A percentile compares a stretch with the other conserved stretches of the same genome.
Conservation (phyloP, 2,113 vertebrate species). For the Trichomycterus rosablanca region DNA sequence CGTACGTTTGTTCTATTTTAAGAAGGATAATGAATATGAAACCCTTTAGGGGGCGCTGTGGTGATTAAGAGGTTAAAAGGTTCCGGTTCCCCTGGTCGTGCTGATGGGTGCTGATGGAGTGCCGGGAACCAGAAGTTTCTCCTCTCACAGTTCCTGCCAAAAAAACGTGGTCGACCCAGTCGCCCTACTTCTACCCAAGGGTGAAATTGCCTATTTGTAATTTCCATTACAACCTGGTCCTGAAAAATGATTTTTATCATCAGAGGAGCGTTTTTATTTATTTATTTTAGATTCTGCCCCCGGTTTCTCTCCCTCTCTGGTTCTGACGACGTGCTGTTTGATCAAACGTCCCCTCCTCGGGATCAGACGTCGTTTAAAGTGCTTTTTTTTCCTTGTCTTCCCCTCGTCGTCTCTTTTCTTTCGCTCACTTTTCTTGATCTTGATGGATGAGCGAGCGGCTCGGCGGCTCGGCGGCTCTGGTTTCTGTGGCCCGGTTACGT, state of each 20-base stretch:
- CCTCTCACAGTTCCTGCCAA: slow-evolving; percentile 21
- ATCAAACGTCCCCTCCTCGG: slow-evolving; percentile 54
- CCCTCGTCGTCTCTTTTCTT: slow-evolving; percentile 45
- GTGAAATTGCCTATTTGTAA: slow-evolving; percentile 71
- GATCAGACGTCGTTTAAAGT: neutral
- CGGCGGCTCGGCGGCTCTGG: neutral
- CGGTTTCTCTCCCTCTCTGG: slow-evolving; percentile 47
- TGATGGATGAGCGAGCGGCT: slow-evolving; percentile 4
- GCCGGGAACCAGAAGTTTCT: neutral
- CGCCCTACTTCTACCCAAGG: slow-evolving; percentile 63
- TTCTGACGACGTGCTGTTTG: slow-evolving; percentile 59
- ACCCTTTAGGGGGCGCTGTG: too few relatives aligned
- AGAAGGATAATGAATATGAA: too few relatives aligned
- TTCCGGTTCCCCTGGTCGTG: too few relatives aligned
- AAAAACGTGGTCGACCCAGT: slow-evolving; percentile 34
- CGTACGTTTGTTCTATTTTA: too few relatives aligned
- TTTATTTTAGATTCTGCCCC: slow-evolving; percentile 44
- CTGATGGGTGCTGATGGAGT: slow-evolving; percentile 27
- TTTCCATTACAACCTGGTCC: slow-evolving; percentile 62
- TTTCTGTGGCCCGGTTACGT: neutral
- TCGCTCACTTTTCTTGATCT: slow-evolving; percentile 3
- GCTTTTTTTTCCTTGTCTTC: neutral
- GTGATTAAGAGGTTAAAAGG: too few relatives aligned
- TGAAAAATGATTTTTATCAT: slow-evolving; percentile 61
- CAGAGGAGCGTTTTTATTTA: slow-evolving; percentile 45